Evolutionary conservation across 2,888 invertebrate species (phyloP), one percentile per base, ranked within the genome.

Genomic region (Drosophila demipolita): DNA sequence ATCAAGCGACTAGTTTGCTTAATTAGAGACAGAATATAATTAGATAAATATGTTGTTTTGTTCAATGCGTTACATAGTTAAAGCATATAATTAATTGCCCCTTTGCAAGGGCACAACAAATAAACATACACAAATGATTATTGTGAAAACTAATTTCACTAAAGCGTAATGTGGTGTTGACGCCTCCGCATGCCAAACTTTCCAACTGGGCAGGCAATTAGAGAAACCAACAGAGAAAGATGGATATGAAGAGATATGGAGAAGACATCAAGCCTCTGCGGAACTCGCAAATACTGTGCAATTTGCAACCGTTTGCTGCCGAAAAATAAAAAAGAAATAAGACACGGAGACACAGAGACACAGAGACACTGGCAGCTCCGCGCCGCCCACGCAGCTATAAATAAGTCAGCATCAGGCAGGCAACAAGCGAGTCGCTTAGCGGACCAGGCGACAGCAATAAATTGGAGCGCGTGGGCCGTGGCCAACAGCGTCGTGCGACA

Each of bases 251-350:
- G 29, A 57, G 42, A 40, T 29, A 57, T 29, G 26, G 17, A 17
- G 40, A 52, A 53, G 50, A 59, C 48, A 45, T 49, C 35, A 70
- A 64, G 42, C 60, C 63, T 78, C 66, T 63, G 48, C 26, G 73
- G 63, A 69, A 64, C 77, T 73, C 53, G 69, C 69, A 73, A 79
- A 81, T 67, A 63, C 80, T 78, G 72, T 67, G 79, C 79, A 81
- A 84, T 89, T 87, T 87, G 89, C 86, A 89, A 87, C 86, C 89
- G 87, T 90, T 87, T 89, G 89, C 90, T 81, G 90, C 87, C 81
- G 83, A 85, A 87, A 87, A 11, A 32, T 66, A 61, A 57, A 50
- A 42, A 58, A 60, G 62, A 68, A 55, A 64, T 53, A 59, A 38
- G 26, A 26, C 23, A 23, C 23, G 2, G 23, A 23, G 26, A 26